Base-by-base conservation (phyloP, 1,140 invertebrate species). In the Drosophila funebris region DNA sequence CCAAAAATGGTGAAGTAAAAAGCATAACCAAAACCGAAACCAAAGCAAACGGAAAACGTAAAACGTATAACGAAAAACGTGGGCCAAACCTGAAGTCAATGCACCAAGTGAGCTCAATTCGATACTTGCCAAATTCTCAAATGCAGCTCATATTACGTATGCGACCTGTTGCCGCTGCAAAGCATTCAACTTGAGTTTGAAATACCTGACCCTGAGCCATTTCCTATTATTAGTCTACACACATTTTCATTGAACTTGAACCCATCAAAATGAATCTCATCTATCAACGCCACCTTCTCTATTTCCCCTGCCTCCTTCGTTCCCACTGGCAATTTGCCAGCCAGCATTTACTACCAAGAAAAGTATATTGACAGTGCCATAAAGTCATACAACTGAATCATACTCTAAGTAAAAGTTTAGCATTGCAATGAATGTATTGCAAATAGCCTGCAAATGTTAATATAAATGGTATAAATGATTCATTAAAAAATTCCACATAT, bases 171-270 rank as follows among this genome's bases (percentile, higher is more conserved):
- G 54, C 13, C 70, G 20, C n/a, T 16, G 18, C 13, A 33, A 16
- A 31, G 7, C 37, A 53, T 11, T 37, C 43, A 44, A 62, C 44
- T 48, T 62, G 58, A 62, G 16, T 57, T 41, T 11, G n/a, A 7
- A 13, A 20, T 31, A 27, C 6, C 14, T 18, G 41, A 60, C 56
- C 56, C 41, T 46, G 56, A 22, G 8, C 16, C 29, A 46, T 22
- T 57, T 57, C 8, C 54, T 29, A 57, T 57, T 41, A 43, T 18
- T 43, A 29, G 29, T 46, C 2, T 4, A 14, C 62, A 18, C 50
- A 54, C 62, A 66, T 56, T 56, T 56, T 22, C 63, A 68, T 68
- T 73, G 70, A 73, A 73, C 70, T 73, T 73, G 70, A 73, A 67
- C 70, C 56, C 41, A 16, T 53, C 70, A 60, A 52, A 24, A 58